Evolutionary conservation across 2,888 invertebrate genomes (phyloP).

Genomic region (Tiphia femorata): DNA sequence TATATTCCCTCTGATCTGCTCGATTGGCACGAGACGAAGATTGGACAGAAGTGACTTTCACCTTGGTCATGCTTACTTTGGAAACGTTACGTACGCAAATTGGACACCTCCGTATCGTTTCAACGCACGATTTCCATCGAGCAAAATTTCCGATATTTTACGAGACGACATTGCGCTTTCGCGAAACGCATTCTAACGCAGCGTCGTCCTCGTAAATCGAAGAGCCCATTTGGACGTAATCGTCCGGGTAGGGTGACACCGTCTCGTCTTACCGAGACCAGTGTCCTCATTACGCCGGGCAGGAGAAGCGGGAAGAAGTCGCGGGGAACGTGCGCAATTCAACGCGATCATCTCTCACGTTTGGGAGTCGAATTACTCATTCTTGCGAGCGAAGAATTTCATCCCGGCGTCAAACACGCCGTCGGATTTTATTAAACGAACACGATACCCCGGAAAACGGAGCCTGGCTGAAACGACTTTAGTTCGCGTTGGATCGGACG

Average conservation of each 20-base stretch:
- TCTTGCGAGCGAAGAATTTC: slow-evolving; percentile 22
- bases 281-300: slow-evolving; percentile 50
- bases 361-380: slow-evolving; percentile 59
- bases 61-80: background rate
- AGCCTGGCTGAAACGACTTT: too few species aligned
- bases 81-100: background rate
- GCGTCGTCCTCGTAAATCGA: background rate
- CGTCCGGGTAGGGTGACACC: slow-evolving; percentile 19
- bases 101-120: background rate
- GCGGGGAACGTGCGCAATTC: slow-evolving; percentile 8
- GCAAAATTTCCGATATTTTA: too few species aligned
- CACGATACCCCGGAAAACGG: too few species aligned
- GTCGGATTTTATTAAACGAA: too few species aligned
- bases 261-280: slow-evolving; percentile 36
- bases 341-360: slow-evolving; percentile 35
- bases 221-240: slow-evolving; percentile 21
- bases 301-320: slow-evolving; percentile 19
- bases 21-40: background rate
- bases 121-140: too few species aligned
- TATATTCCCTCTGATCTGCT: slow-evolving; percentile 10
- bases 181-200: background rate
- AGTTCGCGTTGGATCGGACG: too few species aligned
- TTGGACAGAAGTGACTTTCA: background rate
- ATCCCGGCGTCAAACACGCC: too few species aligned
- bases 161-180: background rate